These are phyloP conservation scores for Sphenodon punctatus DNA, from an alignment of 2,797 vertebrate species.

Conservation along the genomic window DNA sequence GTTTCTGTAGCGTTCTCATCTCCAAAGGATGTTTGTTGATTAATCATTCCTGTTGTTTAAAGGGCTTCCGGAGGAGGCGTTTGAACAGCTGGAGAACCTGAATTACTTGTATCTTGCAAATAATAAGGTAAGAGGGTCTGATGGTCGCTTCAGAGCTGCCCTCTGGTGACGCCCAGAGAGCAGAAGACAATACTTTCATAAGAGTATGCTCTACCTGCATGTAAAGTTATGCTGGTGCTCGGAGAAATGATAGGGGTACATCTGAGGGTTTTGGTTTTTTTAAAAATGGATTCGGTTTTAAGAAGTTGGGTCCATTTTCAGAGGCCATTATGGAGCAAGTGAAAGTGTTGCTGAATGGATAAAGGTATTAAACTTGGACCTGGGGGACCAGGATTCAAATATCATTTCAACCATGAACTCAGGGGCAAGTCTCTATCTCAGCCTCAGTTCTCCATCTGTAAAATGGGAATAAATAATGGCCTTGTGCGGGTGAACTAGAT, in stretches of 20 bases:
- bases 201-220: background rate
- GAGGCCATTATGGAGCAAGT: too few species aligned
- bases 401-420: too few species aligned
- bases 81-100: slow-evolving; percentile 90
- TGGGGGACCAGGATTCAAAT: too few species aligned
- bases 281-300: background rate
- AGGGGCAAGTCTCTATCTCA: too few species aligned
- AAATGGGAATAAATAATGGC: too few species aligned
- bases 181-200: background rate
- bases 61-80: slow-evolving; percentile 93
- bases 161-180: background rate
- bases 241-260: background rate
- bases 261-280: slow-evolving; percentile 5
- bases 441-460: too few species aligned
- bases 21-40: slow-evolving; percentile 48
- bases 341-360: too few species aligned
- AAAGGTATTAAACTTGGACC: too few species aligned
- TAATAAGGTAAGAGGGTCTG: slow-evolving; percentile 85
- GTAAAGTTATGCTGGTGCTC: background rate
- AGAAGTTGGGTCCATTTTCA: background rate
- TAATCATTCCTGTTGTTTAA: slow-evolving; percentile 56
- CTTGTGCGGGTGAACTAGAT: too few species aligned
- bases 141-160: slow-evolving; percentile 3
- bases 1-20: slow-evolving; percentile 5
- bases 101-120: slow-evolving; percentile 96